These are phyloP conservation scores for Acanthosoma haemorrhoidale DNA, from an alignment of 2,888 invertebrate genomes.

Conservation along the genomic window DNA sequence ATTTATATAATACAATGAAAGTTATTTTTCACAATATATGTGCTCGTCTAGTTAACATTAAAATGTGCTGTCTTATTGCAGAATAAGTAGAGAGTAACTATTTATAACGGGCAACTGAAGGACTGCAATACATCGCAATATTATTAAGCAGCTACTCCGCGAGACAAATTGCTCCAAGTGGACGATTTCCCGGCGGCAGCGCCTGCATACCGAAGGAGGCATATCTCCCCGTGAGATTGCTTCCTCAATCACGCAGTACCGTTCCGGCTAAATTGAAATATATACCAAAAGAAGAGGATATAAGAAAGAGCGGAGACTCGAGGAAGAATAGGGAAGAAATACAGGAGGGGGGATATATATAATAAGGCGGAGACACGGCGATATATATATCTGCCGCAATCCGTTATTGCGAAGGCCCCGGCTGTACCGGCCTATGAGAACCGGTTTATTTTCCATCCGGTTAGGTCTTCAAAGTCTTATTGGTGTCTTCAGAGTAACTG, in stretches of 20 bases:
- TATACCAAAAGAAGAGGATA: background rate
- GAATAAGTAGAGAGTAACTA: too few relatives aligned
- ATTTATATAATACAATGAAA: too few relatives aligned
- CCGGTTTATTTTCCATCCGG: too few relatives aligned
- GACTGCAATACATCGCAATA: background rate
- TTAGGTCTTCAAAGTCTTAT: too few relatives aligned
- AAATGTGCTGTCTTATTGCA: too few relatives aligned
- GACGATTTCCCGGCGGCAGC: background rate
- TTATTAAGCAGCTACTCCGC: background rate
- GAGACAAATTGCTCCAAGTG: background rate
- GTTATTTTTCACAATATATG: too few relatives aligned
- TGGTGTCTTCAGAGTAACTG: too few relatives aligned
- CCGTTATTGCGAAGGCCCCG: background rate
- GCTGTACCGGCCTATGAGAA: background rate
- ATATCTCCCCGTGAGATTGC: background rate
- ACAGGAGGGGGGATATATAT: background rate
- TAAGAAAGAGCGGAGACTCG: background rate
- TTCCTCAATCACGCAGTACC: background rate
- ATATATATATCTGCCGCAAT: background rate
- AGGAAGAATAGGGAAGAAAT: background rate
- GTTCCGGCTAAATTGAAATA: conserved; percentile 4
- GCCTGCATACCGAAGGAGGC: background rate
- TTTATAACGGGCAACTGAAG: background rate
- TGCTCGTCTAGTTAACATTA: too few relatives aligned
- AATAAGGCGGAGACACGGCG: background rate